Evolutionary conservation across 2,797 vertebrate genomes (phyloP).

Genomic region (Myotis pilosus): DNA sequence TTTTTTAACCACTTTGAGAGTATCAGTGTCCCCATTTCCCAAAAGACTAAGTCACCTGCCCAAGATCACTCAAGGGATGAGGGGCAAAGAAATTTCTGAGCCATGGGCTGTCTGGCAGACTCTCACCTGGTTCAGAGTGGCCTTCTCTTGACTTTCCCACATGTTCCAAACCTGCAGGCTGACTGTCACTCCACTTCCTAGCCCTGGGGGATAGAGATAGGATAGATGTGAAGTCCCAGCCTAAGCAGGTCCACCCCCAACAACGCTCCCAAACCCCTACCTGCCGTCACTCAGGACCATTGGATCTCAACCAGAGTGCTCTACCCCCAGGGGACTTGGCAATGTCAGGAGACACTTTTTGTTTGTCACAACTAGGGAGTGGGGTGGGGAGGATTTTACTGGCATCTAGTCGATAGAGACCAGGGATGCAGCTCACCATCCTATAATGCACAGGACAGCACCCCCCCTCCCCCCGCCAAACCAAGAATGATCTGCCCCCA

Average conservation of each 20-base stretch:
- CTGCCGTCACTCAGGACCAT: neutral
- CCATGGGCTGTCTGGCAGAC: neutral
- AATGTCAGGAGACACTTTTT: neutral
- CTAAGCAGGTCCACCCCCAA: no score
- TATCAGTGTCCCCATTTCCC: neutral
- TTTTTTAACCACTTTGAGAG: neutral
- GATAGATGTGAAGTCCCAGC: neutral
- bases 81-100: neutral
- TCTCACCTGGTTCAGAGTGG: neutral
- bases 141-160: conserved; percentile 83
- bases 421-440: neutral
- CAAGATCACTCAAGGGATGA: neutral
- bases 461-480: no score
- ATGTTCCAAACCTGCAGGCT: conserved; percentile 88
- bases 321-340: neutral
- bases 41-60: neutral
- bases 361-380: neutral
- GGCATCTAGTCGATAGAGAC: neutral
- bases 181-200: conserved; percentile 87
- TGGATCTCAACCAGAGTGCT: neutral
- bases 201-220: conserved; percentile 75
- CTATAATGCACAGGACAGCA: neutral
- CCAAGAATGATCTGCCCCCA: neutral
- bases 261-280: neutral
- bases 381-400: neutral